Evolutionary conservation across 2,888 invertebrate genomes (phyloP).

Genomic region (Taphrorychus bicolor): DNA sequence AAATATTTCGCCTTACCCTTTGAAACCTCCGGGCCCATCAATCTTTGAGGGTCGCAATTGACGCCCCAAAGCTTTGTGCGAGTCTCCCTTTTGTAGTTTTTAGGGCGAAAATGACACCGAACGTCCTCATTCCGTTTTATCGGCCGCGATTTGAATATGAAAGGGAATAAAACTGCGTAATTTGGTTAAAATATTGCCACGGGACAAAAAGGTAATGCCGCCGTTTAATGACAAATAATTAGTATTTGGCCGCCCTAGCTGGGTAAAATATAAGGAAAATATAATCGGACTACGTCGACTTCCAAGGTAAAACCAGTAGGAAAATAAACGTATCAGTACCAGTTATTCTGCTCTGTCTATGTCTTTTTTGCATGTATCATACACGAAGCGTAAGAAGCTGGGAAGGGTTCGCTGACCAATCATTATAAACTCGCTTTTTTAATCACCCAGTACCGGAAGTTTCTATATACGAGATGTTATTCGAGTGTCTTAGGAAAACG

Average conservation of each 20-base stretch:
- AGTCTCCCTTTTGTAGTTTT: conserved; percentile 2
- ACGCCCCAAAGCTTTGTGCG: conserved; percentile 7
- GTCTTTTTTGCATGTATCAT: neutral
- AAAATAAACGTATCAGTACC: neutral
- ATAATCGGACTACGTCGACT: neutral
- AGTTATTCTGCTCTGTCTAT: neutral
- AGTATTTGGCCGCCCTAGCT: too few relatives aligned
- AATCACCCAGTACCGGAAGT: conserved; percentile 25
- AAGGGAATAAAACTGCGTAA: neutral
- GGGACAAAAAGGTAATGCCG: neutral
- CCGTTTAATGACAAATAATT: neutral
- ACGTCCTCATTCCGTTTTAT: neutral
- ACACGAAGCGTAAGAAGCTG: conserved; percentile 16
- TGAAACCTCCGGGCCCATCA: conserved; percentile 18
- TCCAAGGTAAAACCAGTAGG: neutral
- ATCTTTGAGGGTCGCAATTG: conserved; percentile 16
- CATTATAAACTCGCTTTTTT: conserved; percentile 40
- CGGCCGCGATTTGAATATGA: neutral
- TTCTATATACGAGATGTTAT: neutral
- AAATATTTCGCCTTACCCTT: conserved; percentile 36
- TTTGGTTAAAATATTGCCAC: neutral
- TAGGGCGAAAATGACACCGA: conserved; percentile 1
- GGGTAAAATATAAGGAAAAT: neutral
- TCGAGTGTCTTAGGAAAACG: neutral
- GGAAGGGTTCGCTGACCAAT: conserved; percentile 48